A percentile compares a stretch with the other conserved stretches of the same genome.
phyloP scores from a whole-genome alignment of 92 coral and sea anemone genomes.

The Pocillopora grandis region DNA sequence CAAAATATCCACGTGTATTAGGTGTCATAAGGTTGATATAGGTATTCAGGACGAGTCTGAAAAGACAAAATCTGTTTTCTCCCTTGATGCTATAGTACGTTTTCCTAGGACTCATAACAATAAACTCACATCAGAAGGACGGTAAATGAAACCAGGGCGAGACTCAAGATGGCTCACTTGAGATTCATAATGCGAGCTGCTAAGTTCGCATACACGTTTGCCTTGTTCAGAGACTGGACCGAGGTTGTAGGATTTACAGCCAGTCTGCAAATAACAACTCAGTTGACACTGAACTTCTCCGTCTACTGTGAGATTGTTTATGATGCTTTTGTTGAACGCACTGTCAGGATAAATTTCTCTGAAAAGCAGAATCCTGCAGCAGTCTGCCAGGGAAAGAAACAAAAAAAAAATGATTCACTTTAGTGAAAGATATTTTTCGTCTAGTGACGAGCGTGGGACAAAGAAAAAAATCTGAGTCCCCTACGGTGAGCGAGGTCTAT shows the following conservation, averaged over 20 bases:
- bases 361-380: neutral
- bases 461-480: no score
- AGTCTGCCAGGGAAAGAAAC: neutral
- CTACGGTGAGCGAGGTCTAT: no score
- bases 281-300: neutral
- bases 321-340: neutral
- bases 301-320: neutral
- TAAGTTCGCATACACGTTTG: no score
- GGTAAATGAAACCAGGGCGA: neutral
- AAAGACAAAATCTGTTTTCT: neutral
- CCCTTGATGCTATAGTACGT: neutral
- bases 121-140: neutral
- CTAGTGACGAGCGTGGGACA: no score
- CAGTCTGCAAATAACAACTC: neutral
- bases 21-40: no score
- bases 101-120: neutral
- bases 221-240: no score
- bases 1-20: no score
- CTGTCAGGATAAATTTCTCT: neutral
- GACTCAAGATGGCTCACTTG: neutral
- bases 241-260: neutral
- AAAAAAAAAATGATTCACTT: no score
- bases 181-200: neutral
- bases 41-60: no score
- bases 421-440: no score